Percentiles rank a stretch among this genome's conserved stretches.
These are phyloP conservation scores for Aphidius ervi DNA, from an alignment of 1,140 invertebrate genomes.

Conservation along the genomic window DNA sequence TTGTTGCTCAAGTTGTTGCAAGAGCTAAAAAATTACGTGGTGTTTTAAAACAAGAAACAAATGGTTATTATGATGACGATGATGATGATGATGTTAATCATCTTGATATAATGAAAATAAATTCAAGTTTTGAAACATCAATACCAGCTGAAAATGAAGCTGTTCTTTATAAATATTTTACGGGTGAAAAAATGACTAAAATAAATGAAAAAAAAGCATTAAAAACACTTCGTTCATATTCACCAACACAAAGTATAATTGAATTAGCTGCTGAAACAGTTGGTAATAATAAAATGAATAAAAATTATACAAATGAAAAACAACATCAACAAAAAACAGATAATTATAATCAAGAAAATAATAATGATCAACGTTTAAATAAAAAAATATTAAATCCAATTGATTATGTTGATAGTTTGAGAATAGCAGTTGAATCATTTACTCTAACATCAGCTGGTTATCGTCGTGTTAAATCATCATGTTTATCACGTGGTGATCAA, in stretches of 20 bases:
- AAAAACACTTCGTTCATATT: conserved; percentile 37
- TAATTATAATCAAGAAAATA: neutral
- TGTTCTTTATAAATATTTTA: conserved; percentile 34
- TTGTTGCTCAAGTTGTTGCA: conserved; percentile 40
- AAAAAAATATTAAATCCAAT: conserved; percentile 28
- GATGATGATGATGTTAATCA: conserved; percentile 27
- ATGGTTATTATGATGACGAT: neutral
- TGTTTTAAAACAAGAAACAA: conserved; percentile 35
- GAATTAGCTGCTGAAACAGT: conserved; percentile 31
- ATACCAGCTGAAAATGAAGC: conserved; percentile 25
- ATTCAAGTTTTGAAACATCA: conserved; percentile 17
- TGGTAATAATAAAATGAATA: neutral
- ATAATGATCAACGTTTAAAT: neutral
- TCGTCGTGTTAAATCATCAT: conserved; percentile 41
- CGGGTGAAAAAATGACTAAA: conserved; percentile 36
- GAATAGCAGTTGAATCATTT: conserved; percentile 38
- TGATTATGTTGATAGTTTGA: conserved; percentile 36
- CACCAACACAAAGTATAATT: conserved; percentile 35
- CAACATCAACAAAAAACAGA: conserved; percentile 18
- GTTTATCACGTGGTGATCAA: conserved; percentile 34
- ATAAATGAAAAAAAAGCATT: conserved; percentile 38
- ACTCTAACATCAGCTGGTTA: conserved; percentile 41
- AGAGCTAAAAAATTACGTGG: conserved; percentile 40
- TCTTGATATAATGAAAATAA: conserved; percentile 26
- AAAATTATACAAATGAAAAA: neutral